Conservation (phyloP, 2,113 vertebrate genomes). For the Cynocephalus volans region DNA sequence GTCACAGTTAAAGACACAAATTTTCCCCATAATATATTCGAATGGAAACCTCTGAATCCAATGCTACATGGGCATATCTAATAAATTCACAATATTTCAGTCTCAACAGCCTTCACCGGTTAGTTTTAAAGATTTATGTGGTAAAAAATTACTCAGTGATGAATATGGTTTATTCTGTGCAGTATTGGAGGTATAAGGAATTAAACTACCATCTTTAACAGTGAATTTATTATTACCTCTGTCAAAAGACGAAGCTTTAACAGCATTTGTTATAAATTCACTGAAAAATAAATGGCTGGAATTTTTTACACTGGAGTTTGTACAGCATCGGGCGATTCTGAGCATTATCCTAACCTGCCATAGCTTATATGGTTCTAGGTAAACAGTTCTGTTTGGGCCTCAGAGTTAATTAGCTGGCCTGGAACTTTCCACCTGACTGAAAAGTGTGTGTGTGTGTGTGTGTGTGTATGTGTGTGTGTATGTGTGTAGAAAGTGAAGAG, state of each 20-base stretch:
- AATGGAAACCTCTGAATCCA: slow-evolving; percentile 90
- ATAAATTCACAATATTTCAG: slow-evolving; percentile 90
- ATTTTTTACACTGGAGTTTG: slow-evolving; percentile 70
- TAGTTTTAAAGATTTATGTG: slow-evolving; percentile 90
- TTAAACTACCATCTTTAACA: slow-evolving; percentile 90
- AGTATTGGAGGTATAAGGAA: slow-evolving; percentile 90
- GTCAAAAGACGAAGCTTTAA: slow-evolving; percentile 90
- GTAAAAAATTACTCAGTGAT: slow-evolving; percentile 90
- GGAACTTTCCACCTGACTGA: slow-evolving; percentile 71
- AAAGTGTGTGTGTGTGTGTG: slow-evolving; percentile 16
- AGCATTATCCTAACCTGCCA: slow-evolving; percentile 71
- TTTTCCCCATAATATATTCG: slow-evolving; percentile 90
- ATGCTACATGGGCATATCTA: slow-evolving; percentile 89
- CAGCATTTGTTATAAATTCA: slow-evolving; percentile 89
- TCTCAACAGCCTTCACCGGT: slow-evolving; percentile 89
- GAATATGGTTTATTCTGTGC: slow-evolving; percentile 90
- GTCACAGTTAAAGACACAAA: slow-evolving; percentile 90
- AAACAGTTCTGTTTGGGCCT: slow-evolving; percentile 71
- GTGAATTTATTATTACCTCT: slow-evolving; percentile 92
- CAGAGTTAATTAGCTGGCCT: slow-evolving; percentile 60
- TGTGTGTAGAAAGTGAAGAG: slow-evolving; percentile 25
- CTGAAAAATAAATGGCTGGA: slow-evolving; percentile 85
- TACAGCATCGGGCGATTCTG: slow-evolving; percentile 65
- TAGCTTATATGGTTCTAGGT: slow-evolving; percentile 74
- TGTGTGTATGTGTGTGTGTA: slow-evolving; percentile 18